Base-by-base conservation (phyloP, 2,113 vertebrate species). In the Oryzias celebensis region DNA sequence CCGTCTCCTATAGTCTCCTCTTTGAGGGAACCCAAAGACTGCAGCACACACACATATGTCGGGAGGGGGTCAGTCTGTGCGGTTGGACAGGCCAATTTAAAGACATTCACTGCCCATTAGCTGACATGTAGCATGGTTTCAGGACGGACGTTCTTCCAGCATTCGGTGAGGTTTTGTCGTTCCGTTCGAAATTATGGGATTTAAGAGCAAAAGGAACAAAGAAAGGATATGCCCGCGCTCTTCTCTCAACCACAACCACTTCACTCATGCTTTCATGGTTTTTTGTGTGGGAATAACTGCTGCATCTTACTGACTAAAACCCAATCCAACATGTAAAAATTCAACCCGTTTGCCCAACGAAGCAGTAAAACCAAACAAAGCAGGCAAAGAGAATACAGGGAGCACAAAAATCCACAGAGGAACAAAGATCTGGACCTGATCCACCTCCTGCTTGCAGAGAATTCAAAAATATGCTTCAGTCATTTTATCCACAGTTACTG, bases 51-150 rank as follows among this genome's bases (percentile, higher is more conserved):
- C 58, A 64, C 46, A 74, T 62, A 75, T 70, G 50, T 41, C 17
- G 62, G 15, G 59, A 22, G 47, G 57, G 54, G 65, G 24, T 60
- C 55, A 55, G 74, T 73, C 75, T 75, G 75, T 73, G 83, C 64
- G 59, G 68, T 81, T 65, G 83, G 72, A 82, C 73, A 85, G 76
- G 64, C 61, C 72, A 81, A 82, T 89, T 88, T 77, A 80, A 82
- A 75, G 79, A 65, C 64, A 76, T 66, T 65, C 78, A 67, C 74
- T 77, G 80, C 73, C 84, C 88, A 86, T 89, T 87, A 90, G 81
- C 60, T 79, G 66, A 71, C 46, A 77, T 66, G 71, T 75, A 77
- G 71, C 58, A 77, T 67, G 61, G 72, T 71, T 85, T 77, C 65
- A 63, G 68, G 58, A 61, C 67, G 78, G 81, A 85, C 83, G 77